These are phyloP conservation scores for Myiagra hebetior DNA, from an alignment of 2,113 vertebrate species.

Conservation along the genomic window DNA sequence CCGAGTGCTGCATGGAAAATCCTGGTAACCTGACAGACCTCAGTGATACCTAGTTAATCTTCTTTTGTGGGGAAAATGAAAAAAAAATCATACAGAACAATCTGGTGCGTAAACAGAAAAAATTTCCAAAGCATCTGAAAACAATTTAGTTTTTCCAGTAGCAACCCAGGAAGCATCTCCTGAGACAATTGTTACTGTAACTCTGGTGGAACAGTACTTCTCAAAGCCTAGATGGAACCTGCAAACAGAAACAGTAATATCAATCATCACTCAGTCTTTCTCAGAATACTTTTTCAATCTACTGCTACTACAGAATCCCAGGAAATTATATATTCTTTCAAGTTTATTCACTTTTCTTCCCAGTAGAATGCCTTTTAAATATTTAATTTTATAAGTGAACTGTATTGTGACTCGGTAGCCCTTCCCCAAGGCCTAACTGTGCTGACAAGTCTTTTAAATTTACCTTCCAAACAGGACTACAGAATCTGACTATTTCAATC, in stretches of 20 bases:
- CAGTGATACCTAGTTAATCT: not conserved
- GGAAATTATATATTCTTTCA: not conserved
- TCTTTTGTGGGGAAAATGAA: not conserved
- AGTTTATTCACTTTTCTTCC: not conserved
- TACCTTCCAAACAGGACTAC: not conserved
- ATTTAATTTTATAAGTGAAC: not conserved
- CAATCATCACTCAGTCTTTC: not conserved
- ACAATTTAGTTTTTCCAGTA: not conserved
- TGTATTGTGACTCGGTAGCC: not conserved
- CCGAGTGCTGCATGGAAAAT: not conserved
- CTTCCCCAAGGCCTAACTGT: not conserved
- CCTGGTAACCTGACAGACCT: not conserved
- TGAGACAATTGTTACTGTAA: not conserved
- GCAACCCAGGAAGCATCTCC: not conserved
- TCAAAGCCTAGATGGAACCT: not conserved
- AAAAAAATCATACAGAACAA: not conserved
- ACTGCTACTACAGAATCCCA: not conserved
- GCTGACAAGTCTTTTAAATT: not conserved
- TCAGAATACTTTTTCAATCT: not conserved
- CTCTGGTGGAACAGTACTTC: not conserved
- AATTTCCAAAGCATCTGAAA: not conserved
- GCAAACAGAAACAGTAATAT: not conserved
- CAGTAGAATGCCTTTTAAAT: not conserved
- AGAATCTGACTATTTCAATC: not conserved
- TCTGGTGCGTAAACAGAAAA: not conserved